Base-by-base conservation (phyloP, 1,140 invertebrate genomes). In the Drosophila ironensis region DNA sequence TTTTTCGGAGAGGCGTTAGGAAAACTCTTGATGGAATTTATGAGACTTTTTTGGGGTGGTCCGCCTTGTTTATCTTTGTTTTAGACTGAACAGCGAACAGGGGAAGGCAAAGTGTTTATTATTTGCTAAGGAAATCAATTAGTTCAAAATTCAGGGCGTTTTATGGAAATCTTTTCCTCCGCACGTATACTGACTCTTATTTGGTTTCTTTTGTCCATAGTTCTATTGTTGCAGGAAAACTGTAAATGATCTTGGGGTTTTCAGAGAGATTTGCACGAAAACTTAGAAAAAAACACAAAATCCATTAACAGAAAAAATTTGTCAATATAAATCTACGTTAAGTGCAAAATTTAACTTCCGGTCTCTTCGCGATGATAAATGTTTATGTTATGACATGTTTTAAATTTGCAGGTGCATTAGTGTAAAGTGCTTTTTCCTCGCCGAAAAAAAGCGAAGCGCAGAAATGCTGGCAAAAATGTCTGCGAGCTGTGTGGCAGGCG, bases 341-440 rank as follows among this genome's bases (percentile, higher is more conserved):
- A 38, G 41, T 33, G 41, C 67, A 51, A 44, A 71, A 60, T 68
- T 68, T 30, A 56, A 68, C 33, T 56, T 54, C 51, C 63, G 41
- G 51, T 45, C 64, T 30, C 54, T 60, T 66, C 56, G 48, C 38
- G 56, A 44, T 76, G 78, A 84, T 86, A 84, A 86, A 84, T 84
- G 80, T 78, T 84, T 84, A 84, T 72, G 81, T 86, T 86, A 86
- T 86, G 80, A 86, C 81, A 80, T 80, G 71, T 86, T 86, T 86
- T 48, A 86, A 86, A 86, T 80, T 86, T 86, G 72, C 77, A 86
- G 74, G 81, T 86, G 80, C 80, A 86, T 86, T 86, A 86, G 80
- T 86, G 80, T 68, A 86, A 87, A 86, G 80, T 86, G 80, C 75
- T 86, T 86, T 82, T 76, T 9, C 47, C 72, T 67, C 67, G 41